Conservation (phyloP, 2,888 invertebrate species). For the Podotricha telesiphe region DNA sequence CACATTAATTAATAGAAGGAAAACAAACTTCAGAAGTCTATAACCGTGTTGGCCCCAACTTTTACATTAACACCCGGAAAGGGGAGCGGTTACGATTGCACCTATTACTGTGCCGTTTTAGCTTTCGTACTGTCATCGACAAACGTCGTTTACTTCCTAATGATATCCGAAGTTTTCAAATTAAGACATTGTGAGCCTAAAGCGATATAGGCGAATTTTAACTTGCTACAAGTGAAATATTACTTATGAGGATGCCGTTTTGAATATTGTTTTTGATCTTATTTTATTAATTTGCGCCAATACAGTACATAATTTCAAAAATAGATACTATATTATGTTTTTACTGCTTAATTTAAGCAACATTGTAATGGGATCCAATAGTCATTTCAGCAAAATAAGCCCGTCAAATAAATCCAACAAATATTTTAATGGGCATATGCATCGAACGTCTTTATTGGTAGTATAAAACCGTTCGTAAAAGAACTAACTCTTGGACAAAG, state of each 20-base stretch:
- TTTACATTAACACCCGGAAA: constrained; percentile 73
- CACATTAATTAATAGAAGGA: constrained; percentile 78
- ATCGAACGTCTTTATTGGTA: constrained; percentile 77
- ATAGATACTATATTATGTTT: constrained; percentile 29
- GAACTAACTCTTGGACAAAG: constrained; percentile 73
- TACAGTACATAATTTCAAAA: constrained; percentile 20
- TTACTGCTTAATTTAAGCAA: constrained; percentile 70
- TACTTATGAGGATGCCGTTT: neutral
- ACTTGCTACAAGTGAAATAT: constrained; percentile 3
- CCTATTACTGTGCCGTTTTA: constrained; percentile 56
- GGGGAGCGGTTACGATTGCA: constrained; percentile 71
- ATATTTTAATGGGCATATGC: constrained; percentile 78
- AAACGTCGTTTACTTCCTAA: constrained; percentile 41
- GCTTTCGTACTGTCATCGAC: constrained; percentile 41
- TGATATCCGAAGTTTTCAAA: constrained; percentile 35
- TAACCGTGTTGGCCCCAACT: constrained; percentile 66
- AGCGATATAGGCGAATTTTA: neutral
- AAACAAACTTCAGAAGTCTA: constrained; percentile 74
- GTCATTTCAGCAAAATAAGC: constrained; percentile 75
- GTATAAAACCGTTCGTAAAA: constrained; percentile 70
- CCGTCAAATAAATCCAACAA: constrained; percentile 79
- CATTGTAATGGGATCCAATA: constrained; percentile 71
- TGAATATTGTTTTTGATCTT: neutral
- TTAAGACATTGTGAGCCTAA: constrained; percentile 32
- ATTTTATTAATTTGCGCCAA: neutral